Conservation (phyloP, 2,888 invertebrate species). For the Plutella xylostella region DNA sequence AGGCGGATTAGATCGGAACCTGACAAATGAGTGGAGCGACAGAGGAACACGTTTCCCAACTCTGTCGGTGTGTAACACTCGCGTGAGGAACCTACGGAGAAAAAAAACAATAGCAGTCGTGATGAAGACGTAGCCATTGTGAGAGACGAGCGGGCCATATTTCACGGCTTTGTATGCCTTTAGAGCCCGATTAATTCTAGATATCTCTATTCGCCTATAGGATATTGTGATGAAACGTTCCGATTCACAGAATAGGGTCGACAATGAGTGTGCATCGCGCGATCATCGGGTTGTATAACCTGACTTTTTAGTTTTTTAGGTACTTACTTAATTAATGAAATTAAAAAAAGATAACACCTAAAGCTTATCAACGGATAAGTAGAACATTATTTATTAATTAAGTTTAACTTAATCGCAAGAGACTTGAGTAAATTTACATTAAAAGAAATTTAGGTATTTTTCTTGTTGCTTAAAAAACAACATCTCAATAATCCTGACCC, state of each 20-base stretch:
- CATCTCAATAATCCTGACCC: slow-evolving; percentile 9
- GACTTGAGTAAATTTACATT: too few relatives aligned
- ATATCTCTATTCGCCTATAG: slow-evolving; percentile 65
- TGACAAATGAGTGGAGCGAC: slow-evolving; percentile 49
- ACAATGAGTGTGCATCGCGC: too few relatives aligned
- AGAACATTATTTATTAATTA: too few relatives aligned
- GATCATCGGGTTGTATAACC: too few relatives aligned
- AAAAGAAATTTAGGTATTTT: too few relatives aligned
- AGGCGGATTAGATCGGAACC: slow-evolving; percentile 24
- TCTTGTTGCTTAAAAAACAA: neutral
- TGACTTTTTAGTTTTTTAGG: too few relatives aligned
- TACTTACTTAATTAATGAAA: too few relatives aligned
- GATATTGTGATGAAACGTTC: slow-evolving; percentile 55
- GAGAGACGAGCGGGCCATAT: slow-evolving; percentile 63
- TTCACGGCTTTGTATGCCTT: slow-evolving; percentile 65
- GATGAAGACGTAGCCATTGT: slow-evolving; percentile 71
- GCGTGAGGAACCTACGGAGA: slow-evolving; percentile 47
- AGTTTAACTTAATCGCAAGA: too few relatives aligned
- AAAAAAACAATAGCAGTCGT: slow-evolving; percentile 65
- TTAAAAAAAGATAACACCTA: too few relatives aligned
- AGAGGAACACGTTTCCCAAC: slow-evolving; percentile 56
- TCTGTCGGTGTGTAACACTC: slow-evolving; percentile 31
- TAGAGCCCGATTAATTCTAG: slow-evolving; percentile 66
- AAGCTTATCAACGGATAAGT: too few relatives aligned
- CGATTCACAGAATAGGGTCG: slow-evolving; percentile 5